Base-by-base conservation (phyloP, 2,888 invertebrate genomes). In the Hypena proboscidalis region DNA sequence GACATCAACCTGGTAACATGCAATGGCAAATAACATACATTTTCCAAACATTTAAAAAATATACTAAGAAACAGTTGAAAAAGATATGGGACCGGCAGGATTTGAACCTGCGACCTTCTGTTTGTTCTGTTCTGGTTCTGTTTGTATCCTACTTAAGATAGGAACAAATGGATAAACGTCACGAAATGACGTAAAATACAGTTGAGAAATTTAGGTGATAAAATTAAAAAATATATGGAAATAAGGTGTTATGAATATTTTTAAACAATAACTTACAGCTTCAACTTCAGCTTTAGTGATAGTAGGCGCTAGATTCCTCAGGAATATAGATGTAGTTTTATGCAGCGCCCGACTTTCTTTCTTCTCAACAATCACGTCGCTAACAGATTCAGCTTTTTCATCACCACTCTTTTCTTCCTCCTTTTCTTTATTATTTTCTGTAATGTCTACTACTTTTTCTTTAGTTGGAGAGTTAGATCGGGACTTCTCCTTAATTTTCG, bases 261-360 rank as follows among this genome's bases (percentile, higher is more conserved):
- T 9, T n/a, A n/a, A 35, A 19, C 1, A n/a, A 2, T 22, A 23
- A 92, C 94, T 92, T 78, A 98, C 96, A 19, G 96, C 95, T 92
- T 99, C 99, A 3, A 99, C 97, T 92, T 99, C 99, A 32, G 97
- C 96, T 72, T 97, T 97, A 0, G 99, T 99, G 43, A 99, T 98
- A 1, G 97, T 95, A 0, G 99, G 98, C 0, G 99, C 97, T 42
- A 99, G 92, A 84, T 99, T 99, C 30, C 99, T 93, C 43, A 99
- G 91, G 79, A 99, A 99, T 64, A 99, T 99, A 1, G 99, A 99
- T 14, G 97, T 97, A 0, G 99, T 99, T 74, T 97, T 97, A 82
- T 99, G 99, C 25, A 99, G 90, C 1, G 97, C 95, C 35, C 95
- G 92, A 0, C 94, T 93, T 65, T 88, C 87, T 54, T 87, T 90